These are phyloP conservation scores for Tortricodes alternella DNA, from an alignment of 2,888 invertebrate species.

Conservation along the genomic window DNA sequence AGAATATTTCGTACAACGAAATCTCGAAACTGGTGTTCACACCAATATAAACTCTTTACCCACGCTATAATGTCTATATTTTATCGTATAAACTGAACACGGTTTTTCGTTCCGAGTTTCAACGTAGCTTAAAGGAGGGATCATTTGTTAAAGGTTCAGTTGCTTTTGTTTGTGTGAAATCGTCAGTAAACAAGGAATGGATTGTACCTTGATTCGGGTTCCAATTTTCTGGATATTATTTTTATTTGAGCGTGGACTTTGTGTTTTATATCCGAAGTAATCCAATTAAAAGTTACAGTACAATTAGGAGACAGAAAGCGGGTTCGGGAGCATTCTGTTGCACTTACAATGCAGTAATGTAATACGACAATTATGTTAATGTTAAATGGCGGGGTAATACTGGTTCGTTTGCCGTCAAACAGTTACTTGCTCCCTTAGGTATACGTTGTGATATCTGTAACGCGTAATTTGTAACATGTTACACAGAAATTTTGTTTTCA, in stretches of 20 bases:
- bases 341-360: not conserved
- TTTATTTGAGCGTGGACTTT: conserved; percentile 10
- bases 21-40: not conserved
- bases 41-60: not conserved
- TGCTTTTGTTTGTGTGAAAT: conserved; percentile 37
- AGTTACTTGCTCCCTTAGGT: no score
- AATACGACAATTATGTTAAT: conserved; percentile 12
- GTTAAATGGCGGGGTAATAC: not conserved
- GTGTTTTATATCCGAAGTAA: not conserved
- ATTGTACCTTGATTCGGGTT: conserved; percentile 30
- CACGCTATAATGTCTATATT: conserved; percentile 1
- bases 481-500: no score
- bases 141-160: conserved; percentile 31
- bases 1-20: not conserved
- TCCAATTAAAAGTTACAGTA: not conserved
- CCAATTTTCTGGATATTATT: conserved; percentile 33
- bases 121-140: conserved; percentile 21
- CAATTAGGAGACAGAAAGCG: not conserved
- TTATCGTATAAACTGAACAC: not conserved
- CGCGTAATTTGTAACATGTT: no score
- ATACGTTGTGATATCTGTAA: no score
- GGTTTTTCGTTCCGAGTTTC: conserved; percentile 7
- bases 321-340: not conserved
- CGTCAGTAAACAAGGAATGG: conserved; percentile 32
- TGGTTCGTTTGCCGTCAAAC: conserved; percentile 1